Evolutionary conservation across 2,888 invertebrate genomes (phyloP), one percentile per base, ranked within the genome.

Genomic region (Melangyna quadrimaculata): DNA sequence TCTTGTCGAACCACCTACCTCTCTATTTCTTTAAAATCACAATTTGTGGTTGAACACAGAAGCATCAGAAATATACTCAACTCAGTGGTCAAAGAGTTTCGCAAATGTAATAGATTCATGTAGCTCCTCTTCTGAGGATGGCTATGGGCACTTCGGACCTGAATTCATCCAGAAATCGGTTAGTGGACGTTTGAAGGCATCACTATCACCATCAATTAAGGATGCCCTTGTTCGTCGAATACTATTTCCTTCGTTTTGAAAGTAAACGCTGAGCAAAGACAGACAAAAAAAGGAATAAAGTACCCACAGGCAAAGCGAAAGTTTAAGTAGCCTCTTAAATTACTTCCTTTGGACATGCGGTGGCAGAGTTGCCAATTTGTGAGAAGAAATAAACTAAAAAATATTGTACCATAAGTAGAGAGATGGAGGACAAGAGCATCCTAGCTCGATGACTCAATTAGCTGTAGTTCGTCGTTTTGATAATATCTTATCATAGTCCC

Each of bases 11-110:
- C 43, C 17, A 43, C 55, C 35, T 73, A 29, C 43, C 22, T n/a
- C n/a, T n/a, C 12, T 53, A 57, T 48, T 61, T 80, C 67, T 72
- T 80, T 57, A 45, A n/a, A 69, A 84, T 72, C 72, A 72, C 71
- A 79, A 84, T 84, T 84, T 84, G 79, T 53, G 84, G 79, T 67
- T 59, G 45, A 59, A 78, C 74, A 79, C 79, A 79, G 75, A 79
- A 57, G 32, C 55, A 40, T 37, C 22, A 29, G 17, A 69, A 61
- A 79, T 72, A 75, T 37, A 35, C 4, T 29, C 10, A 4, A 65
- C 70, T 78, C 48, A n/a, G 67, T 72, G 84, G 80, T 79, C 59
- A 77, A 59, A 61, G 84, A 48, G 67, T 77, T 72, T 72, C 63
- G n/a, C 67, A 35, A 43, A 53, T 51, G 55, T 43, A 71, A 67